Base-by-base conservation (phyloP, 2,797 vertebrate genomes). In the Atherinosoma microstoma region DNA sequence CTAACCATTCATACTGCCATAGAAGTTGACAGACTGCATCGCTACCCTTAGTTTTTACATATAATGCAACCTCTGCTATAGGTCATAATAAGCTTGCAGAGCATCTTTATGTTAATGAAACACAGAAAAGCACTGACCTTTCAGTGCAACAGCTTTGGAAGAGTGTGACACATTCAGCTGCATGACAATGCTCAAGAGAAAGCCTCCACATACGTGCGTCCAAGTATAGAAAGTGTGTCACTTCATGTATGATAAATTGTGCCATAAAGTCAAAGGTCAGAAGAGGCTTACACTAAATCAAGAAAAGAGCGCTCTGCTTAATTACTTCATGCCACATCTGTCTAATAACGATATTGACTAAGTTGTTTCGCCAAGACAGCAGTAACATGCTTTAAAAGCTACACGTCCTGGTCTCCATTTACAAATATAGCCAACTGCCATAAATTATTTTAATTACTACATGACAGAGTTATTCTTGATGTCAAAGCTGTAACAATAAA, bases 271-370 rank as follows among this genome's bases (percentile, higher is more conserved):
- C 64, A 85, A 87, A 91, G 87, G 91, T 90, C 78, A 76, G 20
- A 68, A 45, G 60, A 79, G 76, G 61, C 53, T 12, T 70, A 38
- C 70, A 54, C 75, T 73, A 80, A 30, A 73, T 77, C 36, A 82
- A 84, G 70, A 78, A 64, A 69, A 73, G 40, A 73, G 69, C 36
- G 67, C 84, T 86, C 49, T 40, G 15, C 65, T 74, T 84, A 87
- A 88, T 92, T 85, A 85, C 82, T 67, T 67, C 62, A 73, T 59
- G 58, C 53, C 81, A 82, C 80, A 85, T 85, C 71, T 82, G 82
- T 78, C 49, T 73, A 57, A 62, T 78, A 47, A 84, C 85, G 81
- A 88, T 81, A 83, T 53, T 73, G 68, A 70, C 62, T 75, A 56
- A 84, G 40, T 58, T 62, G 47, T 76, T 78, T 73, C 73, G 75